Evolutionary conservation across 2,113 vertebrate species (phyloP), one percentile per base, ranked within the genome.

Genomic region (Climacteris rufus): DNA sequence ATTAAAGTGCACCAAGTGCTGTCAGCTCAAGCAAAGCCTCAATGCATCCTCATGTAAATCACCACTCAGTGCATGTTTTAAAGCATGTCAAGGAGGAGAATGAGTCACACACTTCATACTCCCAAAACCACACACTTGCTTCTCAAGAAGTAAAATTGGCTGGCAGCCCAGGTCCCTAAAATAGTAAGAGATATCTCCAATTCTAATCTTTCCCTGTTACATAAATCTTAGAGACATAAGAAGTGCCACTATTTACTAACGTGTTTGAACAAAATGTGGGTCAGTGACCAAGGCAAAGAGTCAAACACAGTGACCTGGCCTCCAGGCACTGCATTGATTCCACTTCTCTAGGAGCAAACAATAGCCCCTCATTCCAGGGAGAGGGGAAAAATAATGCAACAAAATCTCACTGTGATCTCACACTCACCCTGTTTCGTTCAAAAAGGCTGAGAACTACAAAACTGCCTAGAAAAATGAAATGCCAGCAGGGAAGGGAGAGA

Each of bases 181-280:
- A 95, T 35, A 96, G 80, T 44, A 90, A 68, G 57, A 77, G 83
- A 89, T 39, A 89, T 82, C 80, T 95, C 66, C 57, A 95, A 61
- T 80, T 92, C 86, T 92, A 60, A 89, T 91, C 80, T 92, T 91
- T 40, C 37, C 57, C 87, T 71, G 54, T 87, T 92, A 94, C 74
- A 75, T 82, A 94, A 89, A 91, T 75, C 79, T 89, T 54, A 83
- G 79, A 89, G 27, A 87, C 44, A 7, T 47, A 60, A 86, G 56
- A 93, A 87, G 66, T 64, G 70, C 39, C 77, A 83, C 61, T 87
- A 59, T 84, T 89, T 96, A 87, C 76, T 47, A 56, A 31, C 0
- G 0, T 15, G 31, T 81, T 78, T 78, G 79, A 96, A 93, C 75
- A 79, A 94, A 93, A 90, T 28, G 44, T 27, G 61, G 83, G 80